Evolutionary conservation across 2,797 vertebrate genomes (phyloP).

Genomic region (Enteromius argenteus): DNA sequence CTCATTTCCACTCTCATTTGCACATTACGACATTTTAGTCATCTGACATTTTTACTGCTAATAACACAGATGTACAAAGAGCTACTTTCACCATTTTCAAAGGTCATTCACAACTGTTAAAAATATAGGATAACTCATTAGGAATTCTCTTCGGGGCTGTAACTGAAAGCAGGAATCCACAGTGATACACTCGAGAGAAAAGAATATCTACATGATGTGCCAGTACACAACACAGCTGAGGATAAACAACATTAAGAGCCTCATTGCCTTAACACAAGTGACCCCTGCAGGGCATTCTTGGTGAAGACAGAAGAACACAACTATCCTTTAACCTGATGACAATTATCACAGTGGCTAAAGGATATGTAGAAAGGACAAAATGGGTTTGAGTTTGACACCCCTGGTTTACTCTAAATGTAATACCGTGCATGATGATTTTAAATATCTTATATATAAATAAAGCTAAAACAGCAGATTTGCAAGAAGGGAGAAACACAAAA

Average conservation of each 20-base stretch:
- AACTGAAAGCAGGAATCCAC: background rate
- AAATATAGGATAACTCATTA: background rate
- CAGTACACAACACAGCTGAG: background rate
- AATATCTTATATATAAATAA: background rate
- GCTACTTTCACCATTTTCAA: conserved; percentile 3
- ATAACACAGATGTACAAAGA: conserved; percentile 22
- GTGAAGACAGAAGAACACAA: background rate
- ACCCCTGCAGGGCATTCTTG: conserved; percentile 15
- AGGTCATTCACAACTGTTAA: background rate
- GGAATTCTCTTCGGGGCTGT: background rate
- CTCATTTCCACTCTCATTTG: conserved; percentile 36
- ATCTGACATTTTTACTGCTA: conserved; percentile 24
- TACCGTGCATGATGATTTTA: background rate
- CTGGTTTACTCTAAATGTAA: too few species aligned
- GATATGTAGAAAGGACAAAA: background rate
- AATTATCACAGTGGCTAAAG: background rate
- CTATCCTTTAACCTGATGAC: too few species aligned
- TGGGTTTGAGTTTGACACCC: too few species aligned
- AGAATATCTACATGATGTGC: background rate
- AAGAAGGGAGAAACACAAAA: background rate
- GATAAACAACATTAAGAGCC: background rate
- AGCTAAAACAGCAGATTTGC: background rate
- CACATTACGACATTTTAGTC: conserved; percentile 25
- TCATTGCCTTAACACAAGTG: conserved; percentile 5
- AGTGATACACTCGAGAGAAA: background rate